Evolutionary conservation across 2,888 invertebrate genomes (phyloP), one percentile per base, ranked within the genome.

Genomic region (Zygothrica quintamaculata): DNA sequence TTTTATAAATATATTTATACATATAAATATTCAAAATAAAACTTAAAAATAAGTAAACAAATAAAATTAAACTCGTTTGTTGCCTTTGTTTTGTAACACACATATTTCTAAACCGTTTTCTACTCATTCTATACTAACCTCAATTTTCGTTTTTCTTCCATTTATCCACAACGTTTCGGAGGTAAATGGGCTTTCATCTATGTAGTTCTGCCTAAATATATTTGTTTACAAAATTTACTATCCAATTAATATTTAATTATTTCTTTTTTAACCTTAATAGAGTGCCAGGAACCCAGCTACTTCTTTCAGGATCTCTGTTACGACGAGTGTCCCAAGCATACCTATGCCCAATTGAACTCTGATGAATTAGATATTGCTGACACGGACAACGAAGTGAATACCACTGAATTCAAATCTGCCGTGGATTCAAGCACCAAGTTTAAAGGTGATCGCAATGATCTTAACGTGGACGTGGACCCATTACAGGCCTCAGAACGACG

Each of bases 231-330:
- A 8, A 1, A 29, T n/a, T n/a, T n/a, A n/a, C n/a, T n/a, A n/a
- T n/a, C n/a, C n/a, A n/a, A n/a, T n/a, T n/a, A n/a, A n/a, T n/a
- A n/a, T n/a, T 4, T n/a, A n/a, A n/a, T n/a, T n/a, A 1, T 16
- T 31, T 22, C 29, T 37, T 53, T 37, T 33, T 34, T 13, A 77
- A 34, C 65, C n/a, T n/a, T n/a, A n/a, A 26, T 72, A 91, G 91
- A 85, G 59, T 91, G 91, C 68, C 71, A 76, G 33, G 87, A 87
- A 18, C 77, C 86, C 5, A 88, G 90, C 0, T 89, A 81, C 61
- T 77, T 88, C 26, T 90, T 79, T 40, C 69, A 87, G 53, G 90
- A 89, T 22, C 87, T 84, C 42, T 91, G 91, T 72, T 91, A 87
- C 44, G 82, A 85, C 18, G 71, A 77, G 18, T 91, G 91, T 42